A percentile compares a stretch with the other conserved stretches of the same genome.
These are phyloP conservation scores for Aphaenogaster floridana DNA, from an alignment of 1,140 invertebrate genomes.

Conservation along the genomic window DNA sequence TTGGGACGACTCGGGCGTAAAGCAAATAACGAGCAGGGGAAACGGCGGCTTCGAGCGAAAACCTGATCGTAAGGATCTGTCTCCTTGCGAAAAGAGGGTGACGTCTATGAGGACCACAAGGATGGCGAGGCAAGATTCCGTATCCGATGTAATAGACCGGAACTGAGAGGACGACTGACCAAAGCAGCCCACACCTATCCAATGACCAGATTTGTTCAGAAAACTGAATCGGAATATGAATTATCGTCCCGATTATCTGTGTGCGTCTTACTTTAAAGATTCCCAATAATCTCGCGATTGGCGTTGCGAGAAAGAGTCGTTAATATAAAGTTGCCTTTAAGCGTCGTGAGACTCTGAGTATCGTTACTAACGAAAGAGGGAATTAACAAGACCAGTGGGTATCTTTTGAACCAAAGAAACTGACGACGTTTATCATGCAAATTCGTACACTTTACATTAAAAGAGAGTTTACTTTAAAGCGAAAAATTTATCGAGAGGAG, in stretches of 20 bases:
- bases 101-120: slow-evolving; percentile 22
- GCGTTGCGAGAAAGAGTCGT: background rate
- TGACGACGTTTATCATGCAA: slow-evolving; percentile 68
- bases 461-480: slow-evolving; percentile 11
- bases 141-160: slow-evolving; percentile 85
- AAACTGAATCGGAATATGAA: slow-evolving; percentile 53
- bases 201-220: slow-evolving; percentile 62
- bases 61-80: slow-evolving; percentile 46
- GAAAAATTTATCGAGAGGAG: slow-evolving; percentile 12
- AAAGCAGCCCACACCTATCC: slow-evolving; percentile 31
- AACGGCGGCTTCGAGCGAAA: slow-evolving; percentile 46
- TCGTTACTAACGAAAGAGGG: slow-evolving; percentile 39
- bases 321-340: slow-evolving; percentile 55
- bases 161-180: slow-evolving; percentile 84
- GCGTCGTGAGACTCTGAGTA: slow-evolving; percentile 15
- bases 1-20: slow-evolving; percentile 83
- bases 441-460: slow-evolving; percentile 46
- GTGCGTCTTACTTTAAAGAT: background rate
- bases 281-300: background rate
- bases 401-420: slow-evolving; percentile 39
- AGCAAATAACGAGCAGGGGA: slow-evolving; percentile 85
- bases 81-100: slow-evolving; percentile 61
- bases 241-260: background rate
- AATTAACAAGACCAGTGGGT: slow-evolving; percentile 46
- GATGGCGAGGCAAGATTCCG: slow-evolving; percentile 73